These are phyloP conservation scores for Enteromius paludinosus DNA, from an alignment of 2,797 vertebrate genomes.

Conservation along the genomic window DNA sequence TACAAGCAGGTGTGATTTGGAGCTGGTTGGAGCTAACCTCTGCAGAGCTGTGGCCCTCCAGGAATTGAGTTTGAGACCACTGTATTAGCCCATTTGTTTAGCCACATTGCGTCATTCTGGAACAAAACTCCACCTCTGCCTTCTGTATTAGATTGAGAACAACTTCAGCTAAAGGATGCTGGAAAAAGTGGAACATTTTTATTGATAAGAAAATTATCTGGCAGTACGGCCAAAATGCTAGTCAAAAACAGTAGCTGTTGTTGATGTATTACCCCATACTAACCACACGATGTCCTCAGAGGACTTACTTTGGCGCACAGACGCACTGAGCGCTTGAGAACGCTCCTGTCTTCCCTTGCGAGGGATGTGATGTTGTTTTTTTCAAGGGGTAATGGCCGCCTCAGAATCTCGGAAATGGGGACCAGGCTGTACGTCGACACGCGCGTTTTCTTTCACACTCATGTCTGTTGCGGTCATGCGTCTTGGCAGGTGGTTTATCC, in stretches of 20 bases:
- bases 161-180: too few relatives aligned
- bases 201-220: not conserved
- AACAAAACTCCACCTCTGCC: not conserved
- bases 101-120: not conserved
- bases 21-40: too few relatives aligned
- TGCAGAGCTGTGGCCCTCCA: too few relatives aligned
- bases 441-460: conserved; percentile 13
- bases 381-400: conserved; percentile 37
- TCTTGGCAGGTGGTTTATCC: conserved; percentile 50
- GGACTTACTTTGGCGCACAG: not conserved
- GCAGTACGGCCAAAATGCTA: not conserved
- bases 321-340: conserved; percentile 1
- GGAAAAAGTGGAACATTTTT: not conserved
- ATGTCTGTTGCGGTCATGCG: conserved; percentile 30
- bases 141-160: too few relatives aligned
- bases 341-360: conserved; percentile 9
- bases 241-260: conserved; percentile 4
- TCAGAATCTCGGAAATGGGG: not conserved
- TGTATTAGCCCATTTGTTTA: too few relatives aligned
- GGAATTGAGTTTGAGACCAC: too few relatives aligned
- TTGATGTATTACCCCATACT: conserved; percentile 27
- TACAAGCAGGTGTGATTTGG: too few relatives aligned
- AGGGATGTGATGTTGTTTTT: conserved; percentile 8
- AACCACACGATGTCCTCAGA: conserved; percentile 54
- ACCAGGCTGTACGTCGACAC: not conserved